Base-by-base conservation (phyloP, 1,140 invertebrate species). In the Sitophilus oryzae region DNA sequence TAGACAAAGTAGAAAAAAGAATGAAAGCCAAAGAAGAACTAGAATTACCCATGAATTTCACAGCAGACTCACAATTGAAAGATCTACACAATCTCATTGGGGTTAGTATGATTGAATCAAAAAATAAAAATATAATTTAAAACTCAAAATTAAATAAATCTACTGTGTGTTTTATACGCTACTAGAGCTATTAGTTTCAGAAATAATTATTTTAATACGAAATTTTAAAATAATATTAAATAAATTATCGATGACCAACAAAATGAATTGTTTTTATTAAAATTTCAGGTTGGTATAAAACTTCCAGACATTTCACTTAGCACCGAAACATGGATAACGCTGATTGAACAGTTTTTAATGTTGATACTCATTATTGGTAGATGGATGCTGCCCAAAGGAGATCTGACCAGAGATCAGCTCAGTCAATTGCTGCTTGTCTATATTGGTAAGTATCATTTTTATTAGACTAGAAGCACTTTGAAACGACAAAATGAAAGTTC, bases 341-440 rank as follows among this genome's bases (percentile, higher is more conserved):
- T 92, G 3, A 87, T 94, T 34, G 91, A 94, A 63, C 92, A 94
- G 71, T 86, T 93, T 65, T 73, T 94, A 8, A 91, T 93, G 83
- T 73, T 93, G 34, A 85, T 91, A 3, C 75, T 94, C 19, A 93
- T 93, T 60, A 83, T 93, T 44, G 89, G 89, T 1, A 76, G 91
- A 21, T 94, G 91, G 88, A 78, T 95, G 72, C 74, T 95, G 46
- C 89, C 93, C 1, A 91, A 92, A 59, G 91, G 91, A 5, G 89
- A 93, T 52, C 77, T 95, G 2, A 92, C 89, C 0, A 77, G 92
- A 20, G 92, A 95, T 67, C 89, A 96, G 70, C 75, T 96, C 3
- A 93, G 91, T 30, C 92, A 96, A 64, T 73, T 96, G n/a, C 72
- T 96, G 0, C 75, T 96, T 1, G 92, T 88, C 6, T 88, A 88